Evolutionary conservation across 2,113 vertebrate genomes (phyloP).

Genomic region (Pardalotus punctatus): DNA sequence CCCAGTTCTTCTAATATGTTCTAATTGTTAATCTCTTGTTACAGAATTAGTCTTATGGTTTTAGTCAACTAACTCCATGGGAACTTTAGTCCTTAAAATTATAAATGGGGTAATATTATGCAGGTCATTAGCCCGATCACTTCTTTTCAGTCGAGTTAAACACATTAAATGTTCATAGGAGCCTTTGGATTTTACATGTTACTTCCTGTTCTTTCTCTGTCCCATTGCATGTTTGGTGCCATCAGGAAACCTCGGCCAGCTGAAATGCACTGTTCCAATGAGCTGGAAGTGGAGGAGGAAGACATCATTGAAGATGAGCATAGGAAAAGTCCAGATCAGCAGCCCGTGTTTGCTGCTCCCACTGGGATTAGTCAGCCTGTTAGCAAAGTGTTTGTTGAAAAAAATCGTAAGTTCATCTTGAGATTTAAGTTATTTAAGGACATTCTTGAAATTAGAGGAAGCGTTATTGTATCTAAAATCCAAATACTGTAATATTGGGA

Average conservation of each 20-base stretch:
- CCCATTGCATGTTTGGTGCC: not conserved
- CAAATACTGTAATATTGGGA: not conserved
- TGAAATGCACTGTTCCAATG: conserved; percentile 74
- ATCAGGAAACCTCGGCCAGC: conserved; percentile 79
- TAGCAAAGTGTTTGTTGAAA: conserved; percentile 92
- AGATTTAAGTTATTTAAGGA: not conserved
- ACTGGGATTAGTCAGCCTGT: conserved; percentile 88
- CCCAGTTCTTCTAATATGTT: not conserved
- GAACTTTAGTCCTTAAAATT: not conserved
- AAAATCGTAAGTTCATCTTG: conserved; percentile 83
- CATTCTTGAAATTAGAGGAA: not conserved
- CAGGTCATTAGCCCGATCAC: not conserved
- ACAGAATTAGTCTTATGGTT: not conserved
- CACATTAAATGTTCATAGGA: not conserved
- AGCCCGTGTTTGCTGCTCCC: conserved; percentile 84
- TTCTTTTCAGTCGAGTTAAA: not conserved
- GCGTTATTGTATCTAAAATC: not conserved
- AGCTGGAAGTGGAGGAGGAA: conserved; percentile 88
- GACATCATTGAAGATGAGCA: conserved; percentile 85
- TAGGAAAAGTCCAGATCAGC: conserved; percentile 72
- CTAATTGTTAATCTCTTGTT: not conserved
- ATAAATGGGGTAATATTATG: not conserved
- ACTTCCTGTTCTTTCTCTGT: not conserved
- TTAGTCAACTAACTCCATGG: not conserved
- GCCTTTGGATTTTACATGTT: not conserved